Evolutionary conservation across 2,888 invertebrate genomes (phyloP).

Genomic region (Cerastis leucographa): DNA sequence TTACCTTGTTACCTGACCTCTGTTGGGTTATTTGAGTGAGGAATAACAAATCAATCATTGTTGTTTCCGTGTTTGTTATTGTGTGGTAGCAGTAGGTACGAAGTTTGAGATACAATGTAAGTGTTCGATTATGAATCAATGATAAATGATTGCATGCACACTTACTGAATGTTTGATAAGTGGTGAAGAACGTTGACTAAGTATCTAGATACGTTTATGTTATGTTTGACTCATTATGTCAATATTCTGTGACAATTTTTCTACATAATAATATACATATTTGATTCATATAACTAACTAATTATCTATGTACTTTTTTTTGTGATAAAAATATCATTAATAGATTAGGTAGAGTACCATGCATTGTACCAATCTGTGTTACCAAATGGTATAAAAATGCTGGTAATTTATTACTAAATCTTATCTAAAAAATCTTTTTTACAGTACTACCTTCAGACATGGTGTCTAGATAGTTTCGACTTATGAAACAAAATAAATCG

Average conservation of each 20-base stretch:
- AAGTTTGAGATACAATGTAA: constrained; percentile 2
- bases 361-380: no score
- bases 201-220: background rate
- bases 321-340: background rate
- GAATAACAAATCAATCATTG: constrained; percentile 46
- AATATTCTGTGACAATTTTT: background rate
- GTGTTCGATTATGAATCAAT: constrained; percentile 18
- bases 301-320: background rate
- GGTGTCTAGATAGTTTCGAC: background rate
- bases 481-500: constrained; percentile 17
- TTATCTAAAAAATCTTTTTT: background rate
- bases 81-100: background rate
- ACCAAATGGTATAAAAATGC: no score
- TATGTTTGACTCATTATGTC: background rate
- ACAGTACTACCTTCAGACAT: background rate
- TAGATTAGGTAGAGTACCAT: background rate
- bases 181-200: background rate
- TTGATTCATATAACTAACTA: background rate
- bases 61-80: constrained; percentile 30
- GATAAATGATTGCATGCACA: background rate
- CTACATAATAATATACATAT: no score
- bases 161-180: constrained; percentile 5
- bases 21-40: constrained; percentile 15
- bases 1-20: constrained; percentile 53
- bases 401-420: background rate